Base-by-base conservation (phyloP, 2,888 invertebrate genomes). In the Apoderus coryli region DNA sequence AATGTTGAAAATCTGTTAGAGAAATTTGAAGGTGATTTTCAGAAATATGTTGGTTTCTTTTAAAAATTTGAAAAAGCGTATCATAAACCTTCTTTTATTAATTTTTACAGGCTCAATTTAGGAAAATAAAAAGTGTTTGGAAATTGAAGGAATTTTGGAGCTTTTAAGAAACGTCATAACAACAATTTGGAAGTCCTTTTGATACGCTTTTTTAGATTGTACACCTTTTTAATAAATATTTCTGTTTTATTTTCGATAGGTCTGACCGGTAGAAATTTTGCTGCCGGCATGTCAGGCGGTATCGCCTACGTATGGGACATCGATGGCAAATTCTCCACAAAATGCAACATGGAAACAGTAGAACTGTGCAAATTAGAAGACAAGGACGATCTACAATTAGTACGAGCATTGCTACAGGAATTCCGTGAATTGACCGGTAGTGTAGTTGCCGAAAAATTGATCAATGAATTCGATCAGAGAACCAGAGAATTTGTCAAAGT, bases 291-390 rank as follows among this genome's bases (percentile, higher is more conserved):
- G 96, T 93, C 93, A 33, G 89, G 89, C 25, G 64, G 64, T 27
- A 81, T 96, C 42, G 96, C 96, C 0, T 98, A 86, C 55, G 84
- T 96, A 9, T 81, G 86, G 54, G 93, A 96, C 52, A 69, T 79
- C 30, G 84, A 85, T 53, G 81, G 80, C 3, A 78, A 79, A 4
- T 88, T 86, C 60, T 70, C 70, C 33, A 70, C 78, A 42, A 84
- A 85, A 55, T 95, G 95, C 49, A 98, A 98, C 60, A 70, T 69
- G n/a, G 89, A 90, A 59, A 84, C 81, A 65, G 93, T 98, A n/a
- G 89, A 92, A 48, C 60, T 96, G 10, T 67, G 92, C 34, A 76
- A 84, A 2, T 52, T 95, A 16, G 81, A 82, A 41, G 60, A 72
- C 14, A 59, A 69, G 3, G 77, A 82, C 5, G 98, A 98, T 57